Evolutionary conservation across 2,797 vertebrate species (phyloP).

Genomic region (Vespertilio murinus): DNA sequence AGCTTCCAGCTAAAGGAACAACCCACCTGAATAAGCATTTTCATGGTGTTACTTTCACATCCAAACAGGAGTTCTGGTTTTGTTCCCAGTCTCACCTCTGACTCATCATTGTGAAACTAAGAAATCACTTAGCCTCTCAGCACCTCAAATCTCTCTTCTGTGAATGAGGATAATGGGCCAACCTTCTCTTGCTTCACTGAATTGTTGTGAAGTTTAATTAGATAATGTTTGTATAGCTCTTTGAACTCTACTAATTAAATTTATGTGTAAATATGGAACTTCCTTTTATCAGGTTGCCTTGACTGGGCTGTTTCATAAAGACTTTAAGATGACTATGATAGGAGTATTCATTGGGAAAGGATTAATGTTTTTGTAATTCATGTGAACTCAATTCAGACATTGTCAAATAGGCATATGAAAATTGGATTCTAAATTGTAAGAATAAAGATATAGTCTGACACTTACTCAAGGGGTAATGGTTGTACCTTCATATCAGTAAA

Average conservation of each 20-base stretch:
- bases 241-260: slow-evolving; percentile 77
- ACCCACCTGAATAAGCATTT: slow-evolving; percentile 56
- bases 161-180: slow-evolving; percentile 76
- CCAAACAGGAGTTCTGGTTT: slow-evolving; percentile 37
- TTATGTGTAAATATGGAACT: slow-evolving; percentile 59
- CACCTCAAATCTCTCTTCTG: slow-evolving; percentile 66
- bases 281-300: slow-evolving; percentile 65
- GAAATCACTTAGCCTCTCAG: slow-evolving; percentile 70
- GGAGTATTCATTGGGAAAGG: not conserved
- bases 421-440: not conserved
- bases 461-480: not conserved
- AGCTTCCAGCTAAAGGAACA: slow-evolving; percentile 24
- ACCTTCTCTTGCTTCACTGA: slow-evolving; percentile 74
- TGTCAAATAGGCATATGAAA: not conserved
- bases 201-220: slow-evolving; percentile 75
- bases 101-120: slow-evolving; percentile 76
- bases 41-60: slow-evolving; percentile 14
- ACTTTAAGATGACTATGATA: slow-evolving; percentile 57
- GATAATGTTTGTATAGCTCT: slow-evolving; percentile 73
- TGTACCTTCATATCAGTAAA: not conserved
- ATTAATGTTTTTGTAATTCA: not conserved
- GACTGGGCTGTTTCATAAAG: slow-evolving; percentile 50
- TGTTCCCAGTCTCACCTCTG: slow-evolving; percentile 69
- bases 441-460: not conserved
- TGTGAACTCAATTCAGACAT: slow-evolving; percentile 33